Base-by-base conservation (phyloP, 2,888 invertebrate species). In the Syrista parreyssii region DNA sequence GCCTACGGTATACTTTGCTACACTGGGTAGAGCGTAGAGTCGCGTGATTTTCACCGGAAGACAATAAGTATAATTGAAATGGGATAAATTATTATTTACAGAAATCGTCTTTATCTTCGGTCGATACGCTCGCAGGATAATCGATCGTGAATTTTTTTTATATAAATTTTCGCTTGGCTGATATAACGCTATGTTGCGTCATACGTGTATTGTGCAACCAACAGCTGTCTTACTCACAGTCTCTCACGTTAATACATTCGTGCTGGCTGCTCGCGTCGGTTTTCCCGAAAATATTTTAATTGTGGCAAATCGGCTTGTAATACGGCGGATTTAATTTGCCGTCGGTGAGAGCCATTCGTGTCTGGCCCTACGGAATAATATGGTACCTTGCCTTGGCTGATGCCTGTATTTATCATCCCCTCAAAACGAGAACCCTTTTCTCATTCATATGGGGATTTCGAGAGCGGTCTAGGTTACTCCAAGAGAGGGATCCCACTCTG, bases 381-480 rank as follows among this genome's bases (percentile, higher is more conserved):
- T 33, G 71, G 71, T 31, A 9, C 32, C 71, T 31, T 12, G 71
- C 9, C 55, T 55, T 55, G 33, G 71, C 71, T 31, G 31, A 71
- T 71, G 32, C 32, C n/a, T 31, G 71, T 71, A 71, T 71, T 71
- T 72, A 55, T 72, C 76, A 77, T 77, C 74, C 77, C 77, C 77
- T 77, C 68, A 77, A 74, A 74, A 74, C 77, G 68, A 77, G 55
- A 68, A 76, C 73, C 76, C 76, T 76, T 76, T 31, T 36, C 36
- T 74, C 36, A 33, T 33, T 31, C 71, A 71, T 33, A 33, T 33
- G 71, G 71, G 71, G 71, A 33, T 71, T 71, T 71, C 32, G 71
- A 71, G 71, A 31, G 71, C 31, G 71, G 71, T 32, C 32, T 71
- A 15, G 32, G 71, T 71, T 32, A 71, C 71, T 31, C 32, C 30